phyloP scores from a whole-genome alignment of 2,888 invertebrate genomes.

The Ennomos quercinarius region DNA sequence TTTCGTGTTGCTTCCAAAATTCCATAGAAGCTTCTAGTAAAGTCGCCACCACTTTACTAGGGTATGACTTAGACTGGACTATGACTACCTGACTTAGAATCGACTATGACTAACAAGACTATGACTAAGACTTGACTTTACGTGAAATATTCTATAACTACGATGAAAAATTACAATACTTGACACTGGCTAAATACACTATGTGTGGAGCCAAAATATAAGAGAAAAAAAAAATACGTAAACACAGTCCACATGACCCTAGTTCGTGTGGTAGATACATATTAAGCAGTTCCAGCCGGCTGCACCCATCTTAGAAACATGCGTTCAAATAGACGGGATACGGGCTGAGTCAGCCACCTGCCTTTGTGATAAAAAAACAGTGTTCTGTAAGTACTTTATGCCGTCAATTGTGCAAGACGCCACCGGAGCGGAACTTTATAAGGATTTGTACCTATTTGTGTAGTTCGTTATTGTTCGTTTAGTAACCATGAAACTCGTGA shows the following conservation, averaged over 20 bases:
- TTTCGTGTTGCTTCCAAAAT: too few relatives aligned
- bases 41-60: too few relatives aligned
- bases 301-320: constrained; percentile 27
- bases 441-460: constrained; percentile 18
- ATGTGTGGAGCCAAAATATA: too few relatives aligned
- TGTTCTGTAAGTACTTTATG: constrained; percentile 33
- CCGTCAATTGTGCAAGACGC: constrained; percentile 37
- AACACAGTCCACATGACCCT: not conserved
- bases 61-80: too few relatives aligned
- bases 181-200: too few relatives aligned
- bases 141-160: too few relatives aligned
- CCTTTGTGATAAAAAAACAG: constrained; percentile 41
- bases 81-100: too few relatives aligned
- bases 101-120: too few relatives aligned
- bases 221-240: too few relatives aligned
- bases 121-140: too few relatives aligned
- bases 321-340: constrained; percentile 50
- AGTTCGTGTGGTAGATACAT: constrained; percentile 30
- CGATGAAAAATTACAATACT: too few relatives aligned
- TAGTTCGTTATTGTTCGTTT: constrained; percentile 7
- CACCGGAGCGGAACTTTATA: constrained; percentile 42
- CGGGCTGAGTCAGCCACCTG: constrained; percentile 53
- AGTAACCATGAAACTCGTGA: not conserved
- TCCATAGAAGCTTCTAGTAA: too few relatives aligned
- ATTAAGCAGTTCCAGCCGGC: constrained; percentile 35